Percentiles rank a stretch among this genome's conserved stretches.
phyloP scores from a whole-genome alignment of 2,113 vertebrate genomes.

The Etia nguti region DNA sequence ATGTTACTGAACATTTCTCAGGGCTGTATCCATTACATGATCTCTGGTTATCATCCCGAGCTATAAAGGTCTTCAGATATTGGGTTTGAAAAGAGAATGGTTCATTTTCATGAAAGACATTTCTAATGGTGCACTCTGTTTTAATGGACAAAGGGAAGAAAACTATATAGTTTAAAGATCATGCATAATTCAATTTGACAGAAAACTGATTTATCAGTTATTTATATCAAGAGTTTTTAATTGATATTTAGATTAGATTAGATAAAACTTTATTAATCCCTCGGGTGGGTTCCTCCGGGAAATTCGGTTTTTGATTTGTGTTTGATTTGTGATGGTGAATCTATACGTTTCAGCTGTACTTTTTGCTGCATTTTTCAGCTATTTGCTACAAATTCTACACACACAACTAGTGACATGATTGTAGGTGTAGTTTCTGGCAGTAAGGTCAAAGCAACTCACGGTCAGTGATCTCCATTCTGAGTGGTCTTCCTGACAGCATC shows the following conservation, averaged over 20 bases:
- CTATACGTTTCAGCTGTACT: background rate
- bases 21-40: background rate
- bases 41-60: background rate
- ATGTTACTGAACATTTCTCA: background rate
- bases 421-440: background rate
- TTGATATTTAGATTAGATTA: too few relatives aligned
- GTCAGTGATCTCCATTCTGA: background rate
- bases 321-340: background rate
- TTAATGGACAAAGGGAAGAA: background rate
- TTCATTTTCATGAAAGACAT: background rate
- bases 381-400: background rate
- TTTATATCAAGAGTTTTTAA: background rate
- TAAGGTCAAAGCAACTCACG: constrained; percentile 13
- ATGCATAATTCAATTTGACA: background rate
- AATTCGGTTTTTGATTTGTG: too few relatives aligned
- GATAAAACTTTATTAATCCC: too few relatives aligned
- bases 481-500: background rate
- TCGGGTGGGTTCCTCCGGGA: too few relatives aligned
- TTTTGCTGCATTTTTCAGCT: background rate
- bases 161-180: background rate
- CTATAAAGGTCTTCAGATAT: background rate
- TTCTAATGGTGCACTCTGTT: background rate
- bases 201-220: background rate
- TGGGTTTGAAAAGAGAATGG: background rate
- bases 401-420: constrained; percentile 34